Evolutionary conservation across 2,113 vertebrate species (phyloP).

Genomic region (Corynorhinus townsendii): DNA sequence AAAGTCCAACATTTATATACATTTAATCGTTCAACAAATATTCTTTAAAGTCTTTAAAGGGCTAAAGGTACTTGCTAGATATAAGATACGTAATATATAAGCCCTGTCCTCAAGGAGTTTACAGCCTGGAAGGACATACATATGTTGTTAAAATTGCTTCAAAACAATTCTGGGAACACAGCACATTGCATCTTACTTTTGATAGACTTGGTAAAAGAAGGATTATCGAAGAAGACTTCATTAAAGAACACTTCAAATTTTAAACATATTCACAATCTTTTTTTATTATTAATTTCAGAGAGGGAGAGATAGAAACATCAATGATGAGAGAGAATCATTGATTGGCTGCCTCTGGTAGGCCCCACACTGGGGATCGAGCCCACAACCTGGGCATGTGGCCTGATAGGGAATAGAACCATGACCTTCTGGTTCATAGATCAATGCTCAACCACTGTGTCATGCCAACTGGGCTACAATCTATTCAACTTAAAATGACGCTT

Average conservation of each 20-base stretch:
- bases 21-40: neutral
- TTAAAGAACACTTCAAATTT: neutral
- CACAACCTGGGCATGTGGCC: too few species aligned
- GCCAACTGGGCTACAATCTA: neutral
- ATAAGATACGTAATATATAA: neutral
- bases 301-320: too few species aligned
- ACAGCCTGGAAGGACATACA: neutral
- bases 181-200: neutral
- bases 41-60: neutral
- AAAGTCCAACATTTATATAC: neutral
- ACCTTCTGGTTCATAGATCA: too few species aligned
- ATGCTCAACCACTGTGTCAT: too few species aligned
- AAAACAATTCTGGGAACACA: neutral
- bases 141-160: neutral
- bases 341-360: too few species aligned
- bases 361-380: too few species aligned
- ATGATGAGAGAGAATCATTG: too few species aligned
- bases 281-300: too few species aligned
- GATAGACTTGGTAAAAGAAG: neutral
- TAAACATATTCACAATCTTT: neutral
- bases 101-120: neutral
- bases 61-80: neutral
- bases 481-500: constrained; percentile 38
- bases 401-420: too few species aligned
- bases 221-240: neutral